Evolutionary conservation across 2,888 invertebrate genomes (phyloP).

Genomic region (Tetheella fluctuosa): DNA sequence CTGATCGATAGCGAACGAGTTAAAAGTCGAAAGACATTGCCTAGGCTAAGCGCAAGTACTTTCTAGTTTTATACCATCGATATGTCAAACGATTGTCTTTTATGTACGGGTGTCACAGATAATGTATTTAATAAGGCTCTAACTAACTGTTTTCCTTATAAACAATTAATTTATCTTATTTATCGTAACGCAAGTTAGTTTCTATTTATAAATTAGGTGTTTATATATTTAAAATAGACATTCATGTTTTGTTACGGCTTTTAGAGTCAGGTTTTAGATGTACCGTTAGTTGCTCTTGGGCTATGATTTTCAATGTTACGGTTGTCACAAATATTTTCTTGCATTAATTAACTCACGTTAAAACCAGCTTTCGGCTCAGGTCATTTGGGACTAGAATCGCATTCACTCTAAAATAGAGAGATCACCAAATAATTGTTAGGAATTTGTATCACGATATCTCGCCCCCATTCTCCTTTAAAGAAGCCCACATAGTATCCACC

Average conservation of each 20-base stretch:
- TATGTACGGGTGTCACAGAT: neutral
- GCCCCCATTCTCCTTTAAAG: neutral
- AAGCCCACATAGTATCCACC: neutral
- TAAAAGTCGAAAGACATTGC: conserved; percentile 30
- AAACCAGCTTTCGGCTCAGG: too few relatives aligned
- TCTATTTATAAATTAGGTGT: neutral
- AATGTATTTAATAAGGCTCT: conserved; percentile 1
- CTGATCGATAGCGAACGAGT: conserved; percentile 52
- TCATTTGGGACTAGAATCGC: too few relatives aligned
- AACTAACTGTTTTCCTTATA: neutral
- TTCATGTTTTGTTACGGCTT: neutral
- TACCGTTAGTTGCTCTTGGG: neutral
- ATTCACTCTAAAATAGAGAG: too few relatives aligned
- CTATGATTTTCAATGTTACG: too few relatives aligned
- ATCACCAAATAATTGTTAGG: too few relatives aligned
- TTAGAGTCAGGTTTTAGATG: neutral
- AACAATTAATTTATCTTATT: conserved; percentile 2
- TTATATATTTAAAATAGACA: neutral
- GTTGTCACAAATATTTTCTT: neutral
- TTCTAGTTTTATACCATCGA: conserved; percentile 4
- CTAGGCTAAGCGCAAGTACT: neutral
- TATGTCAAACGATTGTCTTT: conserved; percentile 9
- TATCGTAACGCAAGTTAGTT: neutral
- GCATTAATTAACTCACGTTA: too few relatives aligned
- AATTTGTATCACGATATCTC: neutral